A percentile compares a stretch with the other conserved stretches of the same genome.
Evolutionary conservation across 1,140 invertebrate species (phyloP).

Genomic region (Drosophila arizonae): DNA sequence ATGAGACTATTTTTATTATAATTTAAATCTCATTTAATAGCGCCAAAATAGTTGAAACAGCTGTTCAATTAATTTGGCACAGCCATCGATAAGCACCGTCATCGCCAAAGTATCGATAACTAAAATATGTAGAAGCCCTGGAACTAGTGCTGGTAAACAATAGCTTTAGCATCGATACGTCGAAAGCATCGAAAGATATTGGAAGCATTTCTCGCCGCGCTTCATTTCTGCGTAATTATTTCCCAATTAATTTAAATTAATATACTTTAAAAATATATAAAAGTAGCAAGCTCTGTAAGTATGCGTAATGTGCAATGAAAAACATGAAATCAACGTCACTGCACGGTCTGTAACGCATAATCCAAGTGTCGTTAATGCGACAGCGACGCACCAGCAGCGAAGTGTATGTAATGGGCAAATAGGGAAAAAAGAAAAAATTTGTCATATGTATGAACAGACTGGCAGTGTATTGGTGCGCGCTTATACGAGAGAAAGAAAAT

Average conservation of each 20-base stretch:
- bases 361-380: slow-evolving; percentile 37
- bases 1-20: neutral
- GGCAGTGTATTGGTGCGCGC: slow-evolving; percentile 59
- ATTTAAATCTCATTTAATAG: neutral
- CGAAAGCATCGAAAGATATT: slow-evolving; percentile 40
- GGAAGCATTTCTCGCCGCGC: slow-evolving; percentile 46
- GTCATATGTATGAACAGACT: slow-evolving; percentile 52
- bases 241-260: slow-evolving; percentile 51
- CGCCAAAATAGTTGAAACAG: slow-evolving; percentile 18
- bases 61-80: neutral
- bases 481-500: slow-evolving; percentile 47
- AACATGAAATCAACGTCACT: slow-evolving; percentile 8
- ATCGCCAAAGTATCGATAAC: slow-evolving; percentile 13
- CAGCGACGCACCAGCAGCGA: slow-evolving; percentile 29
- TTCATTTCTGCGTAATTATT: slow-evolving; percentile 69
- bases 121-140: neutral
- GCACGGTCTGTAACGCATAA: slow-evolving; percentile 30
- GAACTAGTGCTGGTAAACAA: slow-evolving; percentile 31
- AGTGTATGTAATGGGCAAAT: slow-evolving; percentile 53
- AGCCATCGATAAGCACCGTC: slow-evolving; percentile 5
- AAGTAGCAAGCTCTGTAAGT: slow-evolving; percentile 59
- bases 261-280: slow-evolving; percentile 42
- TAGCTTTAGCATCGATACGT: slow-evolving; percentile 36
- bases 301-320: slow-evolving; percentile 38
- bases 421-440: slow-evolving; percentile 53